Evolutionary conservation across 64 coral and sea anemone species (phyloP).

Genomic region (Anthopleura sola): DNA sequence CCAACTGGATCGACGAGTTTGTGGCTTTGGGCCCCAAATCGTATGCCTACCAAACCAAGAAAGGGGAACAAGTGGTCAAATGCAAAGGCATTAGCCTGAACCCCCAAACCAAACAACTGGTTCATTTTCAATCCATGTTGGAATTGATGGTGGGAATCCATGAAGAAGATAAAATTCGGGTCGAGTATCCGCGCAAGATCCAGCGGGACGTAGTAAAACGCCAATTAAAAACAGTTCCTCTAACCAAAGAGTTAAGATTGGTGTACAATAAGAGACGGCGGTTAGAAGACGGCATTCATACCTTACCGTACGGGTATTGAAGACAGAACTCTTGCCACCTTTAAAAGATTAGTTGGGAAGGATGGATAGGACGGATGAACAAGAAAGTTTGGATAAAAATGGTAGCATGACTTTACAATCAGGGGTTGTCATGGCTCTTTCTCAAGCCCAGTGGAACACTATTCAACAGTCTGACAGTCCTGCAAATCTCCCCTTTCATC

Average conservation of each 20-base stretch:
- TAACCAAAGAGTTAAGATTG: neutral
- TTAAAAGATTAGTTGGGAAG: neutral
- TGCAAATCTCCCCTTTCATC: neutral
- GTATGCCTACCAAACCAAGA: neutral
- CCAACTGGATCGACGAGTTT: constrained; percentile 3
- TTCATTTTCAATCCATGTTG: constrained; percentile 8
- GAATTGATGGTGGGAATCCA: neutral
- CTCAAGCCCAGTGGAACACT: neutral
- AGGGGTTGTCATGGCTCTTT: neutral
- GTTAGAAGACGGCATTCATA: neutral
- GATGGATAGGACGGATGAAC: no score
- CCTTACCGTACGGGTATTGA: neutral
- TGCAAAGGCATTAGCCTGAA: neutral
- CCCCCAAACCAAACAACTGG: neutral
- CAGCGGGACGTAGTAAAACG: neutral
- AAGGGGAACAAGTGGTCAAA: neutral
- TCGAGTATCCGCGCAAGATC: constrained; percentile 12
- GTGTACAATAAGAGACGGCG: neutral
- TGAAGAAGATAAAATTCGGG: neutral
- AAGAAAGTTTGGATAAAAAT: neutral
- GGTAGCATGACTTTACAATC: neutral
- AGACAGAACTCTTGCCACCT: neutral
- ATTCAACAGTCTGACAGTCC: neutral
- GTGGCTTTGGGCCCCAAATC: constrained; percentile 6
- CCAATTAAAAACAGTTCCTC: neutral